Evolutionary conservation across 2,888 invertebrate genomes (phyloP).

Genomic region (Diachrysia chrysitis): DNA sequence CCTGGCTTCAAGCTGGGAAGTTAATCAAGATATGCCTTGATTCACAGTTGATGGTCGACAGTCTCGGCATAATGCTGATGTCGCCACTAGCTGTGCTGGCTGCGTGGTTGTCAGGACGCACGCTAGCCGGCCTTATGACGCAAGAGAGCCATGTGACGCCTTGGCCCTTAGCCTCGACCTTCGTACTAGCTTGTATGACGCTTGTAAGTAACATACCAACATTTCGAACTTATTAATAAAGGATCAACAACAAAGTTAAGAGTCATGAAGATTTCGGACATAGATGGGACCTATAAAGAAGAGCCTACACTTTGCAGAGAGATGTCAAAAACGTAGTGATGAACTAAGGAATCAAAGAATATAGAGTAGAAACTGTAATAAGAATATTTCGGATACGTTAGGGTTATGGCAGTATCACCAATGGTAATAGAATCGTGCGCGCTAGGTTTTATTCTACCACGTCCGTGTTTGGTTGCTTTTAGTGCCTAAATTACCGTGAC

Average conservation of each 20-base stretch:
- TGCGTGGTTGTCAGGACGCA: constrained; percentile 83
- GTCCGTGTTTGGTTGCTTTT: constrained; percentile 28
- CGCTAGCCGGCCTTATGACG: constrained; percentile 81
- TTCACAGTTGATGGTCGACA: constrained; percentile 82
- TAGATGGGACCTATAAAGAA: too few species aligned
- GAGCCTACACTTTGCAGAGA: too few species aligned
- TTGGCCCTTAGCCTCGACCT: constrained; percentile 85
- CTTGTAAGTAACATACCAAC: constrained; percentile 72
- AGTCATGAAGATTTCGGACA: too few species aligned
- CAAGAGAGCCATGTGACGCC: constrained; percentile 78
- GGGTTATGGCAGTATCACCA: not conserved
- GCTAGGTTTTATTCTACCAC: not conserved
- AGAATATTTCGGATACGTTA: not conserved
- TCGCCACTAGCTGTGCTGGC: constrained; percentile 84
- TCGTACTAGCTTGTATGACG: constrained; percentile 85
- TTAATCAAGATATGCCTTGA: not conserved
- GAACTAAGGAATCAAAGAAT: too few species aligned
- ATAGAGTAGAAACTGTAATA: too few species aligned
- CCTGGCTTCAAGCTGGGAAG: constrained; percentile 5
- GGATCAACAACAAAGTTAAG: not conserved
- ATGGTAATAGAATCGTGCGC: not conserved
- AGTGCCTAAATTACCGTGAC: constrained; percentile 27
- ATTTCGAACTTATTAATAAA: not conserved
- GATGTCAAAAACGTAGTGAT: too few species aligned
- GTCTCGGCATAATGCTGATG: constrained; percentile 85